Conservation (phyloP, 2,888 invertebrate species). For the Trypoxylon attenuatum region DNA sequence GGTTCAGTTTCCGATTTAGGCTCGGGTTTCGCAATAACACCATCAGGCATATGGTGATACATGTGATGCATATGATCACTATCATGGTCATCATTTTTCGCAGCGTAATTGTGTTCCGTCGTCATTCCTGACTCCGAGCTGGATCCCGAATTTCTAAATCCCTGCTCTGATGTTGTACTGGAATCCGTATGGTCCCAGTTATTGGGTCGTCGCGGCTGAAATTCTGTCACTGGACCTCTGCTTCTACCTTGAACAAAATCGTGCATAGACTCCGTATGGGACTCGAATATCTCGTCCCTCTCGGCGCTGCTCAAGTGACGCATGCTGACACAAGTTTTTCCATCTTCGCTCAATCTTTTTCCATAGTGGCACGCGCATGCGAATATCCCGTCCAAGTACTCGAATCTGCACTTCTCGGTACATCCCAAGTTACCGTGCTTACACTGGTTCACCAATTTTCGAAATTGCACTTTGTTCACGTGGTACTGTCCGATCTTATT, state of each 20-base stretch:
- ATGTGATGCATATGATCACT: conserved; percentile 23
- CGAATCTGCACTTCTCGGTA: conserved; percentile 81
- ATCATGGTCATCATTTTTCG: conserved; percentile 4
- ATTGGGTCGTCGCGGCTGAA: conserved; percentile 36
- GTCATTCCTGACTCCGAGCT: neutral
- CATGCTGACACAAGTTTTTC: conserved; percentile 74
- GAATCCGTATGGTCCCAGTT: conserved; percentile 49
- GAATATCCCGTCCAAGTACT: conserved; percentile 80
- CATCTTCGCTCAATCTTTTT: conserved; percentile 75
- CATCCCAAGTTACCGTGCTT: conserved; percentile 81
- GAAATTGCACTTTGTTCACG: conserved; percentile 58
- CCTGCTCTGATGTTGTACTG: conserved; percentile 12
- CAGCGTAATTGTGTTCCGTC: conserved; percentile 7
- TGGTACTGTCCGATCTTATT: conserved; percentile 66
- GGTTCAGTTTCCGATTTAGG: neutral
- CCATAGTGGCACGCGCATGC: conserved; percentile 80
- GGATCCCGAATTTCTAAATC: conserved; percentile 1
- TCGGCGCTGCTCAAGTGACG: conserved; percentile 61
- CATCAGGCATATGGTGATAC: neutral
- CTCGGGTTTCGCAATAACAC: neutral
- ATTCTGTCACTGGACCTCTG: conserved; percentile 55
- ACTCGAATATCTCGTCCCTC: conserved; percentile 52
- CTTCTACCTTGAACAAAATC: conserved; percentile 67
- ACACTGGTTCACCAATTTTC: conserved; percentile 79
- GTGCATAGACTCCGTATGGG: conserved; percentile 47